Percentiles rank a stretch among this genome's conserved stretches.
These are phyloP conservation scores for Plestiodon gilberti DNA, from an alignment of 2,113 vertebrate species.

Conservation along the genomic window DNA sequence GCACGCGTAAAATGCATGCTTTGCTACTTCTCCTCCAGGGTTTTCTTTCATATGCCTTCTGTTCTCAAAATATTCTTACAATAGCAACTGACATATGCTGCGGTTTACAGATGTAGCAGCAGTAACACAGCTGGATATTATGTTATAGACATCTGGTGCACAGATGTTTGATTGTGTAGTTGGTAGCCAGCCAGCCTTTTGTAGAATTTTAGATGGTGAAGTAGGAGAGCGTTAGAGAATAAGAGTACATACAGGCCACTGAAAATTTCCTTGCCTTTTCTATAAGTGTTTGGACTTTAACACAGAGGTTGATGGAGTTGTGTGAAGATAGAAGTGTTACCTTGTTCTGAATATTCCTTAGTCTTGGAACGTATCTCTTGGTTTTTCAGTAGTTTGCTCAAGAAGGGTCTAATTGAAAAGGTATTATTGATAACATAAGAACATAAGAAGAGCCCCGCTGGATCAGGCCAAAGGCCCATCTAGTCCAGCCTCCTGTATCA, in stretches of 20 bases:
- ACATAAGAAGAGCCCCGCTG: no score
- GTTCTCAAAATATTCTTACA: conserved; percentile 29
- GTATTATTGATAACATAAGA: neutral
- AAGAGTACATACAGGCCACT: neutral
- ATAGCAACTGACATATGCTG: conserved; percentile 23
- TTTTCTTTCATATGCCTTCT: conserved; percentile 7
- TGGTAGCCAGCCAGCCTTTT: conserved; percentile 16
- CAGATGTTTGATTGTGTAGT: conserved; percentile 24
- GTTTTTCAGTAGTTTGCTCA: neutral
- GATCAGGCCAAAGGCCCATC: no score
- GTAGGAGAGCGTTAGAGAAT: neutral
- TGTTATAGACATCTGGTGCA: conserved; percentile 30
- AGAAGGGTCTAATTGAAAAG: neutral
- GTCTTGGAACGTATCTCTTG: neutral
- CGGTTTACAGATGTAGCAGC: conserved; percentile 26
- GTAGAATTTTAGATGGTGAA: conserved; percentile 5
- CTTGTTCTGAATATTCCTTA: neutral
- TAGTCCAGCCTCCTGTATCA: no score
- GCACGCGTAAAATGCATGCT: neutral
- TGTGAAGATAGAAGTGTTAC: conserved; percentile 17
- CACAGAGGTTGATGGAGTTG: neutral
- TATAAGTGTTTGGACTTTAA: neutral
- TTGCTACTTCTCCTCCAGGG: conserved; percentile 12
- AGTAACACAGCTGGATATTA: conserved; percentile 36
- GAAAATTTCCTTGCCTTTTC: neutral